Base-by-base conservation (phyloP, 1,140 invertebrate genomes). In the Camponotus pennsylvanicus region DNA sequence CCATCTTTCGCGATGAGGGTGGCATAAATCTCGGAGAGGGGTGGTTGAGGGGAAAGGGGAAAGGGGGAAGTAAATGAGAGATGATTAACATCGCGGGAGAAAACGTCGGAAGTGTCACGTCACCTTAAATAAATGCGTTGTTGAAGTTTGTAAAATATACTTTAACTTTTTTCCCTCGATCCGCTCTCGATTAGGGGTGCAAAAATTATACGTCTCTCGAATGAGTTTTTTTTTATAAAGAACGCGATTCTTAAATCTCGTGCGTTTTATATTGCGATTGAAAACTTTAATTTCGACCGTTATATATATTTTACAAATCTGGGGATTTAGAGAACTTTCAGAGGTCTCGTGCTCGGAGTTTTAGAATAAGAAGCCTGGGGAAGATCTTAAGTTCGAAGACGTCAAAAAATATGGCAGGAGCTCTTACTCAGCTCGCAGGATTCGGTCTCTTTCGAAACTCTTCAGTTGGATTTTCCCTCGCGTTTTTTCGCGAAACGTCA, bases 361-460 rank as follows among this genome's bases (percentile, higher is more conserved):
- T 34, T 2, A 42, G 21, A 32, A 34, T 67, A 67, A 69, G 49
- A 80, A 69, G 21, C n/a, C 45, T 67, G 34, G 27, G 27, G 34
- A 55, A 5, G 13, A 40, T 32, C 18, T n/a, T 64, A 57, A 55
- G 64, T 27, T 37, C 34, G 64, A 69, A 80, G 52, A 52, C 63
- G 49, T 79, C n/a, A 80, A 45, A 80, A 69, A 55, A 57, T 64
- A 80, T 69, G 63, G 77, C 64, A 34, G 63, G n/a, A 80, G 34
- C 11, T 80, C 42, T 69, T 69, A 80, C 67, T 69, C 77, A 45
- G 63, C 69, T 80, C 61, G 32, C 40, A 69, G 64, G 45, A 69
- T 27, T 79, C 63, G 32, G 13, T 69, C 69, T 80, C 77, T 21
- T 80, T 69, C 40, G 40, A 69, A 78, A 80, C 45, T 69, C 55